Evolutionary conservation across 2,797 vertebrate genomes (phyloP).

Genomic region (Peromyscus attwateri): DNA sequence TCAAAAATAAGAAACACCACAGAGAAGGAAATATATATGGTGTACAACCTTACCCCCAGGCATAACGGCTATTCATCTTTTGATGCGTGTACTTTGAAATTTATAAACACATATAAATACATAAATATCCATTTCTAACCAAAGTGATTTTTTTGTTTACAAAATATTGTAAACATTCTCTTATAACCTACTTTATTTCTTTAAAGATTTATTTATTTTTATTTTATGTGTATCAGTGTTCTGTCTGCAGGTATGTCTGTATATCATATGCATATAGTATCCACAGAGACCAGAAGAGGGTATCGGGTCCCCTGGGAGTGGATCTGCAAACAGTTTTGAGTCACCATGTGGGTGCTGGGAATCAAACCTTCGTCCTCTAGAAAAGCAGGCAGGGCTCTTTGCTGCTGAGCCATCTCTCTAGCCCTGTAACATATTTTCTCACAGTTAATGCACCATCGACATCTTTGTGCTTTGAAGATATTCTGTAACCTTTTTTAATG

Average conservation of each 20-base stretch:
- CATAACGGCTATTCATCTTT: constrained; percentile 34
- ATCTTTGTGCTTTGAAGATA: background rate
- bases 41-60: background rate
- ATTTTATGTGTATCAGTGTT: background rate
- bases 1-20: constrained; percentile 13
- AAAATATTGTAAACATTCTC: background rate
- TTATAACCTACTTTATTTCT: background rate
- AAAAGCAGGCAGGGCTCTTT: background rate
- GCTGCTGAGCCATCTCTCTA: background rate
- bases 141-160: background rate
- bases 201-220: background rate
- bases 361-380: background rate
- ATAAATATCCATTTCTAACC: background rate
- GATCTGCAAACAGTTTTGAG: background rate
- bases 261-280: background rate
- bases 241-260: background rate
- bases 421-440: background rate
- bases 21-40: background rate
- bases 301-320: background rate
- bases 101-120: background rate
- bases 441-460: background rate
- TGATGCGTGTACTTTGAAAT: background rate
- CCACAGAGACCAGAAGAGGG: background rate
- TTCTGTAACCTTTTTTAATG: background rate
- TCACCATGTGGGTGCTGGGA: too few relatives aligned